These are phyloP conservation scores for Pangasius mekongensis DNA, from an alignment of 2,797 vertebrate species.

Conservation along the genomic window DNA sequence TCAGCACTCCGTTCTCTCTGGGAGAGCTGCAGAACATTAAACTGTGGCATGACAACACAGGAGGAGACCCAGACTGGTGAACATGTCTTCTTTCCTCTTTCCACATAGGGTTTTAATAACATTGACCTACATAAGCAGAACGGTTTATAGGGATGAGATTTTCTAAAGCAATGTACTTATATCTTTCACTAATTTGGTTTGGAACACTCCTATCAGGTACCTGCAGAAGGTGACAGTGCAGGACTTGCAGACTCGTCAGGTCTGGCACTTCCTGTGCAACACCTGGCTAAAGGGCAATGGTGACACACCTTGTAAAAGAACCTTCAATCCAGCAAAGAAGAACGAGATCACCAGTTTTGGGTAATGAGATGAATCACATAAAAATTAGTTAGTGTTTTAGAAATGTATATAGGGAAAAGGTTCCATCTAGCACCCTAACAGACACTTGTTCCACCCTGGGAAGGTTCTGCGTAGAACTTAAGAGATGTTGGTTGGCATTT, in stretches of 20 bases:
- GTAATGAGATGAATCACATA: conserved; percentile 59
- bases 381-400: background rate
- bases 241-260: conserved; percentile 74
- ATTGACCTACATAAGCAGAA: background rate
- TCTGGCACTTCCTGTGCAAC: conserved; percentile 79
- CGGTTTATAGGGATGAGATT: no score
- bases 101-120: conserved; percentile 23
- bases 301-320: conserved; percentile 74
- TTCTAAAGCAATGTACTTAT: background rate
- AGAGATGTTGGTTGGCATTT: background rate
- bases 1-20: conserved; percentile 74
- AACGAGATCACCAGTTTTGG: conserved; percentile 82
- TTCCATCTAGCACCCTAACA: background rate
- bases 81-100: conserved; percentile 37
- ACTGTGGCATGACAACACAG: conserved; percentile 83
- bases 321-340: conserved; percentile 76
- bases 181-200: background rate
- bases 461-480: background rate
- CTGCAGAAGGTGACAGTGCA: conserved; percentile 75
- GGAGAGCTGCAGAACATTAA: conserved; percentile 77
- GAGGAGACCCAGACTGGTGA: conserved; percentile 68
- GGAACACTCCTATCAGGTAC: conserved; percentile 70
- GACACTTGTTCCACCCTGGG: background rate
- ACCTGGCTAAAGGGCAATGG: conserved; percentile 77
- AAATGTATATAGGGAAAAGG: background rate